A percentile compares a stretch with the other conserved stretches of the same genome.
These are phyloP conservation scores for Pseudobourletiella spinata DNA, from an alignment of 1,140 invertebrate species.

Conservation along the genomic window DNA sequence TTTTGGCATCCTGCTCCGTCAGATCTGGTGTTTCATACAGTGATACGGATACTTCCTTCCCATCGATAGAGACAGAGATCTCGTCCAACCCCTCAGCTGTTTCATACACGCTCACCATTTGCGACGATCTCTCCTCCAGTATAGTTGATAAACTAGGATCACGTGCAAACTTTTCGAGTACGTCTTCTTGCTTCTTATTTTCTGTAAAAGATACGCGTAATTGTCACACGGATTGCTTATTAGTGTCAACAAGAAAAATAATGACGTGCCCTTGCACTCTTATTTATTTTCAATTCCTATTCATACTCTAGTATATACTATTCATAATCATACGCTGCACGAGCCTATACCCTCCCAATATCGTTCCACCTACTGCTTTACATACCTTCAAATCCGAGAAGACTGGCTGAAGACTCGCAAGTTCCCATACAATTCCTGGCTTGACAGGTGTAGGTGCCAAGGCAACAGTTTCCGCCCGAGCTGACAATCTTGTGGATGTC, in stretches of 20 bases:
- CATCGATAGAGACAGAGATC: slow-evolving; percentile 76
- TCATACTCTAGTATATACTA: too few species aligned
- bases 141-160: slow-evolving; percentile 71
- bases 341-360: too few species aligned
- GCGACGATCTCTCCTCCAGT: slow-evolving; percentile 78
- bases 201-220: background rate
- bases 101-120: slow-evolving; percentile 57
- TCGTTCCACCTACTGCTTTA: too few species aligned
- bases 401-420: slow-evolving; percentile 73
- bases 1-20: slow-evolving; percentile 78
- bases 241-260: too few species aligned
- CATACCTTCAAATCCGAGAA: slow-evolving; percentile 77
- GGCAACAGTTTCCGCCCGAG: slow-evolving; percentile 73
- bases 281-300: too few species aligned
- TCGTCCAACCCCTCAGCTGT: slow-evolving; percentile 68
- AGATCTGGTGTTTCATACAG: slow-evolving; percentile 79
- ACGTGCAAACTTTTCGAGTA: slow-evolving; percentile 37
- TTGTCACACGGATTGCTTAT: background rate
- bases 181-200: slow-evolving; percentile 17
- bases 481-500: slow-evolving; percentile 85
- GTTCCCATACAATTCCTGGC: slow-evolving; percentile 86
- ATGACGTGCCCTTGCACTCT: too few species aligned
- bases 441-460: slow-evolving; percentile 89
- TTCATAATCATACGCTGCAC: too few species aligned
- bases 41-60: slow-evolving; percentile 81